A percentile compares a stretch with the other conserved stretches of the same genome.
Evolutionary conservation across 2,888 invertebrate species (phyloP).

Genomic region (Gari tellinella): DNA sequence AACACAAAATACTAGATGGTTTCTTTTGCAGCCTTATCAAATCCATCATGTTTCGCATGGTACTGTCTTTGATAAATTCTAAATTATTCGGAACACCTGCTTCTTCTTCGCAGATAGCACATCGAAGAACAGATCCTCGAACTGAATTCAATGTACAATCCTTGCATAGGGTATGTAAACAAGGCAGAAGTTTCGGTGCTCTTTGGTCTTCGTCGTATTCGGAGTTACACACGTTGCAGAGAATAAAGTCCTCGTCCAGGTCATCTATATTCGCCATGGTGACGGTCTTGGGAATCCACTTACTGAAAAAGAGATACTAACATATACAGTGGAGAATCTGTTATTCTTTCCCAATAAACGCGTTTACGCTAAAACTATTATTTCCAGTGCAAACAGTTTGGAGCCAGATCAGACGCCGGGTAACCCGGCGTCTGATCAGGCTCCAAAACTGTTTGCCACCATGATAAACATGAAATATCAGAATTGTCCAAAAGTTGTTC

Average conservation of each 20-base stretch:
- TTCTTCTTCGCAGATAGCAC: slow-evolving; percentile 57
- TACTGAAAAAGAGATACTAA: slow-evolving; percentile 4
- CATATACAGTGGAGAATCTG: too few relatives aligned
- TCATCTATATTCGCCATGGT: slow-evolving; percentile 60
- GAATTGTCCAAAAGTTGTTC: too few relatives aligned
- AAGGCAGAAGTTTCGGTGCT: slow-evolving; percentile 64
- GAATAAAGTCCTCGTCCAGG: slow-evolving; percentile 58
- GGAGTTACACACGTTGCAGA: slow-evolving; percentile 62
- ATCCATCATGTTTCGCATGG: slow-evolving; percentile 66
- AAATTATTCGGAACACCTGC: slow-evolving; percentile 45
- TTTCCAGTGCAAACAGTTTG: too few relatives aligned
- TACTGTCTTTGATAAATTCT: slow-evolving; percentile 49
- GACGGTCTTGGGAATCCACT: not conserved
- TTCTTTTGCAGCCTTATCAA: slow-evolving; percentile 64
- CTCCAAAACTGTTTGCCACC: too few relatives aligned
- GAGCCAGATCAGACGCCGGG: too few relatives aligned
- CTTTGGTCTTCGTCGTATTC: slow-evolving; percentile 66
- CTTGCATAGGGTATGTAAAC: slow-evolving; percentile 65
- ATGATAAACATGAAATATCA: too few relatives aligned
- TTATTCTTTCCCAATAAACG: too few relatives aligned
- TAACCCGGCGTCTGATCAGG: too few relatives aligned
- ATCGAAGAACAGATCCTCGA: slow-evolving; percentile 44
- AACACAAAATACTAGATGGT: slow-evolving; percentile 59
- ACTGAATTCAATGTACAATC: slow-evolving; percentile 54
- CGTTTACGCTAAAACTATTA: too few relatives aligned